Conservation (phyloP, 2,888 invertebrate genomes). For the Meganola albula region DNA sequence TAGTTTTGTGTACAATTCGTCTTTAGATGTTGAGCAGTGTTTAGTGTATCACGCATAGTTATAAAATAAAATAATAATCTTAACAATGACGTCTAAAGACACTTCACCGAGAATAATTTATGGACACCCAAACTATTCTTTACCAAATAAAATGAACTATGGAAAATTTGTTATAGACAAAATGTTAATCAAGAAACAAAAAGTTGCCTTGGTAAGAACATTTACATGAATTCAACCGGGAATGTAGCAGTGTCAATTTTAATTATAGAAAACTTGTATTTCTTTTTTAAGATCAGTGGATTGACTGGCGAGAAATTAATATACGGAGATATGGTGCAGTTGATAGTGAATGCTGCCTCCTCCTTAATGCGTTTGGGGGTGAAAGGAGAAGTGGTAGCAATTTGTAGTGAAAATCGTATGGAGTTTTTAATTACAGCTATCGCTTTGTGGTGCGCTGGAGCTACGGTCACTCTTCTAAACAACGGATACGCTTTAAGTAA, state of each 20-base stretch:
- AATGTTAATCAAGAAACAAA: slow-evolving; percentile 34
- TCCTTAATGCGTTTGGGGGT: slow-evolving; percentile 38
- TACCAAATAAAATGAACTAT: slow-evolving; percentile 48
- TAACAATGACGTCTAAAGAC: slow-evolving; percentile 12
- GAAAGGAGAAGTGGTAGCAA: slow-evolving; percentile 43
- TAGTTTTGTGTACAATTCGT: no score
- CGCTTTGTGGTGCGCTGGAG: slow-evolving; percentile 32
- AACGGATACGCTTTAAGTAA: slow-evolving; percentile 45
- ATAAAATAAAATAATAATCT: no score
- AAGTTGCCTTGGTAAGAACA: slow-evolving; percentile 45
- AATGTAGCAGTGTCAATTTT: not conserved
- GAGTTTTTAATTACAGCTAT: slow-evolving; percentile 40
- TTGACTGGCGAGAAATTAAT: slow-evolving; percentile 38
- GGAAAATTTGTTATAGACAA: slow-evolving; percentile 41
- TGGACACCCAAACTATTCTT: slow-evolving; percentile 32
- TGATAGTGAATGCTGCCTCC: slow-evolving; percentile 37
- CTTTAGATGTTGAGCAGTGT: no score
- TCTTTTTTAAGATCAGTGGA: slow-evolving; percentile 24
- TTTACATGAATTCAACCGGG: no score
- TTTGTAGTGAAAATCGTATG: slow-evolving; percentile 50
- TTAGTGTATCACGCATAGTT: no score
- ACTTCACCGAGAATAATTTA: slow-evolving; percentile 30
- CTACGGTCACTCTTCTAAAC: slow-evolving; percentile 39
- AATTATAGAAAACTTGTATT: not conserved
- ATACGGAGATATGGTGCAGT: slow-evolving; percentile 38